Percentiles rank a stretch among this genome's conserved stretches.
Evolutionary conservation across 2,888 invertebrate genomes (phyloP).

Genomic region (Eumacrocentrus americanus): DNA sequence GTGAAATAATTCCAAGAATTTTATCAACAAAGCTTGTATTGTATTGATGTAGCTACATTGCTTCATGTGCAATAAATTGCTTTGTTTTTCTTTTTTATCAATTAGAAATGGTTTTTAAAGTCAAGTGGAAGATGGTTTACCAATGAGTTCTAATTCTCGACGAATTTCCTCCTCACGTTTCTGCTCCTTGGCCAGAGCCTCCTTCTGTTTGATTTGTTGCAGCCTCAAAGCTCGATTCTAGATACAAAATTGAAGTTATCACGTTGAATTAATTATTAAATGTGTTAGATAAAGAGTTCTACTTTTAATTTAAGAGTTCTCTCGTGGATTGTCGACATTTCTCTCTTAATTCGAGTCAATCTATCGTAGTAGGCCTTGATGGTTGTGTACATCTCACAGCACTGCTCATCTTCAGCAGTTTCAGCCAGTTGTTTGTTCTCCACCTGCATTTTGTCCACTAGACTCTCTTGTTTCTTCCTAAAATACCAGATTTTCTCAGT

Average conservation of each 20-base stretch:
- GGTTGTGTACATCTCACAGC: conserved; percentile 59
- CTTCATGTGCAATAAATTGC: no score
- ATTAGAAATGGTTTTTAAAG: no score
- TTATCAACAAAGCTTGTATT: no score
- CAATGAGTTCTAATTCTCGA: conserved; percentile 56
- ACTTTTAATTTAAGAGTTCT: conserved; percentile 61
- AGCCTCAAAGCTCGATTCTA: conserved; percentile 61
- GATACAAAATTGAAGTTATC: conserved; percentile 8
- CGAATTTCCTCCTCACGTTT: conserved; percentile 54
- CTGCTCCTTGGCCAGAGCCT: conserved; percentile 53
- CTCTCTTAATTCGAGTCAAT: conserved; percentile 59
- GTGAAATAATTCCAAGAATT: conserved; percentile 57
- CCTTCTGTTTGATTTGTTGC: conserved; percentile 61
- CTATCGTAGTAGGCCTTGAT: conserved; percentile 61
- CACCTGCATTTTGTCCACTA: conserved; percentile 51
- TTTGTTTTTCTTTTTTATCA: no score
- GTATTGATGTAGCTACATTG: not conserved
- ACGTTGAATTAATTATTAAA: not conserved
- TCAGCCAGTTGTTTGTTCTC: conserved; percentile 55
- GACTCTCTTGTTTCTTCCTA: conserved; percentile 54
- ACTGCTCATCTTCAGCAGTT: conserved; percentile 46
- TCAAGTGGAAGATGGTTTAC: conserved; percentile 45
- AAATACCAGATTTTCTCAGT: conserved; percentile 16
- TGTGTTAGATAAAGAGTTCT: not conserved
- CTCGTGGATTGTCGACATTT: conserved; percentile 61